Conservation (phyloP, 2,113 vertebrate genomes). For the Limanda limanda region DNA sequence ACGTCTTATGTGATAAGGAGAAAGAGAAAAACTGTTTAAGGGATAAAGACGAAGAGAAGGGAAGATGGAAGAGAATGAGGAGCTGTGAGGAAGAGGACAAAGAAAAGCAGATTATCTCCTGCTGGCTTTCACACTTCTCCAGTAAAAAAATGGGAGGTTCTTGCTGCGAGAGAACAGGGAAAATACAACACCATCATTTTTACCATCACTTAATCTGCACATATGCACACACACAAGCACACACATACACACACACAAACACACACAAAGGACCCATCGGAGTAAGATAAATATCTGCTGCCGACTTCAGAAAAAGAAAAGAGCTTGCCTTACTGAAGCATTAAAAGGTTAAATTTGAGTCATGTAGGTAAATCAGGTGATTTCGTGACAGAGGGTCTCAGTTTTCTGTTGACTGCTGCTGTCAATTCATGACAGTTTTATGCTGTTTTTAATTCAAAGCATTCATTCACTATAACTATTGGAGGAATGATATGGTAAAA, state of each 20-base stretch:
- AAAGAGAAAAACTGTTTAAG: slow-evolving; percentile 22
- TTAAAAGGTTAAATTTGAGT: too few relatives aligned
- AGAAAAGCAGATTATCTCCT: slow-evolving; percentile 65
- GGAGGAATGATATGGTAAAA: too few relatives aligned
- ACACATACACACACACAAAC: background rate
- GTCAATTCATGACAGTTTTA: too few relatives aligned
- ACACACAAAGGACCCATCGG: background rate
- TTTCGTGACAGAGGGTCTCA: too few relatives aligned
- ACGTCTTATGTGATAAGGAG: background rate
- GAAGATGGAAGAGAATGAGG: slow-evolving; percentile 30
- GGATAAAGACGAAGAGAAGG: slow-evolving; percentile 29
- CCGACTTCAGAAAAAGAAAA: too few relatives aligned
- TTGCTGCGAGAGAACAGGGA: slow-evolving; percentile 46
- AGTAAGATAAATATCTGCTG: too few relatives aligned
- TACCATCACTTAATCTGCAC: slow-evolving; percentile 42
- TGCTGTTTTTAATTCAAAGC: too few relatives aligned
- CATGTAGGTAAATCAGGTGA: too few relatives aligned
- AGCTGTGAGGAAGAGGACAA: slow-evolving; percentile 28
- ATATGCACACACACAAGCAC: background rate
- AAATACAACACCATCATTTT: slow-evolving; percentile 38
- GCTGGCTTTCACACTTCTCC: slow-evolving; percentile 51
- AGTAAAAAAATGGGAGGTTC: slow-evolving; percentile 17
- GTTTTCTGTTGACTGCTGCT: too few relatives aligned
- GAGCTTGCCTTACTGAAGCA: too few relatives aligned
- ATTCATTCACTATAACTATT: too few relatives aligned